Conservation (phyloP, 1,140 invertebrate species). For the Anoplophora glabripennis region DNA sequence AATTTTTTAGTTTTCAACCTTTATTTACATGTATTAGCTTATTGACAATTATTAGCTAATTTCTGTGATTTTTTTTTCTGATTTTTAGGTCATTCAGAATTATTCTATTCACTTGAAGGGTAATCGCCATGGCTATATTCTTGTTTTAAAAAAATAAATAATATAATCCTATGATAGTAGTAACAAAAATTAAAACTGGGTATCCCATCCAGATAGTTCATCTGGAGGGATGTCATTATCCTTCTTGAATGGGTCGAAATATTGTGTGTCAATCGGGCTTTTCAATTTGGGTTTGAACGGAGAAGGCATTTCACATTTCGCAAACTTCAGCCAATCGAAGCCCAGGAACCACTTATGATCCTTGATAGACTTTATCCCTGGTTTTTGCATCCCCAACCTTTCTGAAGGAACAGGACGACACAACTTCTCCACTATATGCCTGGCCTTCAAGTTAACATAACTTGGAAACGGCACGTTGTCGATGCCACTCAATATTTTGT, state of each 20-base stretch:
- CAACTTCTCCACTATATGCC: conserved; percentile 80
- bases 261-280: conserved; percentile 26
- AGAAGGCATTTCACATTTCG: conserved; percentile 20
- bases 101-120: too few relatives aligned
- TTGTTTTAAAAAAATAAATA: too few relatives aligned
- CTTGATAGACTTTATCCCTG: conserved; percentile 88
- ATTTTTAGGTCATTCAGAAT: too few relatives aligned
- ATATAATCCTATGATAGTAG: too few relatives aligned
- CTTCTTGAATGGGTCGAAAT: conserved; percentile 37
- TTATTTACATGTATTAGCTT: too few relatives aligned
- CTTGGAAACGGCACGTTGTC: conserved; percentile 84
- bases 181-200: too few relatives aligned
- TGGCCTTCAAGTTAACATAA: conserved; percentile 74
- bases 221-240: conserved; percentile 38
- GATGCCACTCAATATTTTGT: conserved; percentile 87
- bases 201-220: conserved; percentile 37
- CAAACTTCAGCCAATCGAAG: conserved; percentile 38
- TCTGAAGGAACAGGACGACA: conserved; percentile 88
- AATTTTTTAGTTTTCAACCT: too few relatives aligned
- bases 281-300: conserved; percentile 35
- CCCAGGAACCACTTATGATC: conserved; percentile 75
- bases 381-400: conserved; percentile 86
- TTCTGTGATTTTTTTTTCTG: too few relatives aligned
- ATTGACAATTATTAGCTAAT: too few relatives aligned
- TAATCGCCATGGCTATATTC: too few relatives aligned